A percentile compares a stretch with the other conserved stretches of the same genome.
Conservation (phyloP, 2,797 vertebrate genomes). For the Cheirogaleus major region DNA sequence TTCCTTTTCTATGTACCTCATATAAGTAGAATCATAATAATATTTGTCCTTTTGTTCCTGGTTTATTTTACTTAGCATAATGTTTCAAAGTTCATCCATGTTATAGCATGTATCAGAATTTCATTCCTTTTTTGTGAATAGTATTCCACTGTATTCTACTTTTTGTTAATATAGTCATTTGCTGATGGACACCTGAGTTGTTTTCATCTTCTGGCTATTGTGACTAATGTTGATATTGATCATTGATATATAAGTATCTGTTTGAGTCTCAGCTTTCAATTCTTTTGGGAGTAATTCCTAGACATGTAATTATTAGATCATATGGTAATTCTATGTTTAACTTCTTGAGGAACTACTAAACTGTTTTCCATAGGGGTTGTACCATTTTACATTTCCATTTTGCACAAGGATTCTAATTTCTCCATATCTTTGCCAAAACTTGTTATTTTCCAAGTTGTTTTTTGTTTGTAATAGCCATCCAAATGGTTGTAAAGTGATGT, state of each 20-base stretch:
- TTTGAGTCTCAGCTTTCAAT: neutral
- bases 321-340: neutral
- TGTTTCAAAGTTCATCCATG: neutral
- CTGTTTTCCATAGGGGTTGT: neutral
- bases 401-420: neutral
- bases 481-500: neutral
- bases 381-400: neutral
- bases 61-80: neutral
- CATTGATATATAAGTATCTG: neutral
- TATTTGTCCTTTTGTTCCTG: neutral
- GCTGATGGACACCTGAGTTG: neutral
- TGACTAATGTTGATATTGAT: neutral
- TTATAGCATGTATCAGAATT: neutral
- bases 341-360: neutral
- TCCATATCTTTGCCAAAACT: neutral
- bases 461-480: neutral
- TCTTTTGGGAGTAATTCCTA: neutral
- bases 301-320: neutral
- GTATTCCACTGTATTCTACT: neutral
- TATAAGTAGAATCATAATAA: neutral
- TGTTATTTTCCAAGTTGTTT: neutral
- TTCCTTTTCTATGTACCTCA: neutral
- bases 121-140: neutral
- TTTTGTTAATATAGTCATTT: neutral
- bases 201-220: neutral